These are phyloP conservation scores for Nicator chloris DNA, from an alignment of 2,113 vertebrate genomes.

Conservation along the genomic window DNA sequence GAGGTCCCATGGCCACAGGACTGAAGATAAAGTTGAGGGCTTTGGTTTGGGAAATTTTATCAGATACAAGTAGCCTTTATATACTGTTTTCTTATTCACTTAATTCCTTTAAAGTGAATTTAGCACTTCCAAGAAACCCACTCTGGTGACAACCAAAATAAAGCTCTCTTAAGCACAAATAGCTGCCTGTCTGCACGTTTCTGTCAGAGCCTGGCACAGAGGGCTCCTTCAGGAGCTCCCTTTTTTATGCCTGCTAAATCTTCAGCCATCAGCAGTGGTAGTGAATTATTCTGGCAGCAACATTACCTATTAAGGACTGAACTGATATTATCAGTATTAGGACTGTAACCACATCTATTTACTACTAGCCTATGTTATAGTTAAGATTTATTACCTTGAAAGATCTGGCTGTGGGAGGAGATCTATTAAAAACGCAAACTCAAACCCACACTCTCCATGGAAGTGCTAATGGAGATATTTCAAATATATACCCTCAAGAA, in stretches of 20 bases:
- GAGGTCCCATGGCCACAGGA: not conserved
- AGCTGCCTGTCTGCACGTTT: not conserved
- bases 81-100: not conserved
- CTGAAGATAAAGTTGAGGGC: not conserved
- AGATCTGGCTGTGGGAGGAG: not conserved
- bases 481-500: not conserved
- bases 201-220: not conserved
- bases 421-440: not conserved
- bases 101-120: not conserved
- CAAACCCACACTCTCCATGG: not conserved
- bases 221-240: not conserved
- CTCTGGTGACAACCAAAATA: not conserved
- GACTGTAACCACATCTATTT: not conserved
- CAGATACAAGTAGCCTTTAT: not conserved
- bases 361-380: not conserved
- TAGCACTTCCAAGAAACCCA: not conserved
- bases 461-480: constrained; percentile 30
- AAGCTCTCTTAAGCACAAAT: not conserved
- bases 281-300: not conserved
- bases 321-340: not conserved
- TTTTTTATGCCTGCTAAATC: not conserved
- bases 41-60: not conserved
- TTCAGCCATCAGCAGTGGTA: not conserved
- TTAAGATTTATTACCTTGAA: constrained; percentile 28
- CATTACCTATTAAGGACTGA: not conserved